These are phyloP conservation scores for Montipora capricornis DNA, from an alignment of 64 coral and sea anemone species.

Conservation along the genomic window DNA sequence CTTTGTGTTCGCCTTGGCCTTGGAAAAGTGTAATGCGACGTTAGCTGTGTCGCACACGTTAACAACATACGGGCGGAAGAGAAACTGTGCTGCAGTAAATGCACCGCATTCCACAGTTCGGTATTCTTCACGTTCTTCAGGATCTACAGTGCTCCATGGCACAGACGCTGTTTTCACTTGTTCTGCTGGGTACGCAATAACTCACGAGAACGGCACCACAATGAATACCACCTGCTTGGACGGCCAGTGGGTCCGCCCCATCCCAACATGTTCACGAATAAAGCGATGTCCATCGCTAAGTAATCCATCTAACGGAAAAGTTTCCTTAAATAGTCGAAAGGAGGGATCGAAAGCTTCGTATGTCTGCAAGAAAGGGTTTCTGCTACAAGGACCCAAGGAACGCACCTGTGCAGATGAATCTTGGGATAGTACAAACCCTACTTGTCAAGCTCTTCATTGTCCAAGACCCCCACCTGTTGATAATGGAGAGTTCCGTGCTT, in stretches of 20 bases:
- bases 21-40: conserved; percentile 27
- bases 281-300: neutral
- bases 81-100: neutral
- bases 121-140: neutral
- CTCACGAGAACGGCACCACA: neutral
- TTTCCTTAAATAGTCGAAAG: neutral
- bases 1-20: conserved; percentile 43
- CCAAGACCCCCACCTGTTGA: neutral
- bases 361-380: conserved; percentile 40
- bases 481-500: conserved; percentile 16
- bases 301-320: neutral
- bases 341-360: conserved; percentile 54
- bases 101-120: neutral
- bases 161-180: neutral
- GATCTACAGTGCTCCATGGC: neutral
- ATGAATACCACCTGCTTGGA: conserved; percentile 21
- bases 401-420: neutral
- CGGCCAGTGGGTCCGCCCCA: neutral
- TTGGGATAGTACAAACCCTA: conserved; percentile 15
- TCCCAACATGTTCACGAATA: neutral
- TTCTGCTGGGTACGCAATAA: neutral
- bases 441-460: conserved; percentile 27
- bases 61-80: neutral
- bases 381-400: conserved; percentile 23
- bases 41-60: conserved; percentile 23